Evolutionary conservation across 2,797 vertebrate species (phyloP).

Genomic region (Acanthornis magna): DNA sequence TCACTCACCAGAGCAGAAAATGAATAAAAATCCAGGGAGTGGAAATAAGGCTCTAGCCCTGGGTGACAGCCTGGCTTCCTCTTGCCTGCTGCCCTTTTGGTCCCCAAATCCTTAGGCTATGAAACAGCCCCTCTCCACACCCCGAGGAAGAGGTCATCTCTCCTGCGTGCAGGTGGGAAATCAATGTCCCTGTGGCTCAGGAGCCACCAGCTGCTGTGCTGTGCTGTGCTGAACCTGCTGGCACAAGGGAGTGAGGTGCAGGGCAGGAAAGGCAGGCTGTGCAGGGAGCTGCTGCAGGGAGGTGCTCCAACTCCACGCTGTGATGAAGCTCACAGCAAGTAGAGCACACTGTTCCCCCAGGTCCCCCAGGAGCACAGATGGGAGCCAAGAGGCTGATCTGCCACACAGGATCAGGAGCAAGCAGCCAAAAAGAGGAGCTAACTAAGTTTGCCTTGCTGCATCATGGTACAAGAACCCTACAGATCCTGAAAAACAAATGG

Average conservation of each 20-base stretch:
- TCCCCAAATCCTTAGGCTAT: neutral
- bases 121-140: neutral
- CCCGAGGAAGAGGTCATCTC: neutral
- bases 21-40: neutral
- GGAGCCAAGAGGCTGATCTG: neutral
- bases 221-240: neutral
- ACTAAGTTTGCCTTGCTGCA: neutral
- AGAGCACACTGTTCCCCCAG: neutral
- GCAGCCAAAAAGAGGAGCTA: neutral
- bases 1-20: neutral
- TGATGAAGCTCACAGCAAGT: neutral
- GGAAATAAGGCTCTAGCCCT: neutral
- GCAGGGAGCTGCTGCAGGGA: neutral
- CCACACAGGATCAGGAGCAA: neutral
- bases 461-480: neutral
- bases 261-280: neutral
- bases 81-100: neutral
- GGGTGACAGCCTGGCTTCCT: neutral
- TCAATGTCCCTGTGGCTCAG: neutral
- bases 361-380: accelerated
- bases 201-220: neutral
- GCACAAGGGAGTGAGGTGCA: neutral
- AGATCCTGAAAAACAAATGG: neutral
- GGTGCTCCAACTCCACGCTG: neutral
- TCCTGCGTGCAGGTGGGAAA: neutral